Conservation (phyloP, 1,140 invertebrate genomes). For the Zophobas morio region DNA sequence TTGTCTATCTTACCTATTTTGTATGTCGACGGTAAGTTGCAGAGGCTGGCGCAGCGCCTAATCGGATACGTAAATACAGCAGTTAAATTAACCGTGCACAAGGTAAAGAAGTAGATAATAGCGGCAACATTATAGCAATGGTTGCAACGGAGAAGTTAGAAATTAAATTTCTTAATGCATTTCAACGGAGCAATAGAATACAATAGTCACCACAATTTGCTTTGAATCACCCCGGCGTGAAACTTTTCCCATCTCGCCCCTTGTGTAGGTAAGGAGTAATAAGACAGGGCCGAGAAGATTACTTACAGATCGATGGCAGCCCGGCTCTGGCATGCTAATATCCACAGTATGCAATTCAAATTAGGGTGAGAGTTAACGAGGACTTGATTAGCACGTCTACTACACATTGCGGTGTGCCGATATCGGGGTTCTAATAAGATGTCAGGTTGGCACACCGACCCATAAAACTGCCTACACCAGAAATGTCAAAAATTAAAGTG, state of each 20-base stretch:
- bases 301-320: constrained; percentile 59
- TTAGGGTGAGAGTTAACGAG: constrained; percentile 61
- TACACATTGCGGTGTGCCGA: constrained; percentile 57
- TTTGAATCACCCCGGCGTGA: constrained; percentile 38
- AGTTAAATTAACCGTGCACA: constrained; percentile 45
- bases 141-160: constrained; percentile 38
- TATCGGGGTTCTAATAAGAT: constrained; percentile 47
- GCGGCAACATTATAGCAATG: constrained; percentile 45
- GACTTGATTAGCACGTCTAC: constrained; percentile 62
- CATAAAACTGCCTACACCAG: constrained; percentile 5
- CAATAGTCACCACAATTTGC: constrained; percentile 51
- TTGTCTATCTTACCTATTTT: no score
- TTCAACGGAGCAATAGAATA: constrained; percentile 39
- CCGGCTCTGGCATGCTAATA: constrained; percentile 60
- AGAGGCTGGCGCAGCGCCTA: constrained; percentile 8
- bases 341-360: constrained; percentile 63
- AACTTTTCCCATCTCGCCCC: constrained; percentile 42
- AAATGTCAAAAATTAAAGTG: constrained; percentile 13
- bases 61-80: constrained; percentile 19
- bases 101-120: constrained; percentile 45
- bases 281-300: constrained; percentile 50
- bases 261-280: constrained; percentile 41
- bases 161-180: constrained; percentile 53
- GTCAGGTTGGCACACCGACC: constrained; percentile 35
- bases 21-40: no score